phyloP scores from a whole-genome alignment of 1,140 invertebrate species.

The Chrysopa pallens region DNA sequence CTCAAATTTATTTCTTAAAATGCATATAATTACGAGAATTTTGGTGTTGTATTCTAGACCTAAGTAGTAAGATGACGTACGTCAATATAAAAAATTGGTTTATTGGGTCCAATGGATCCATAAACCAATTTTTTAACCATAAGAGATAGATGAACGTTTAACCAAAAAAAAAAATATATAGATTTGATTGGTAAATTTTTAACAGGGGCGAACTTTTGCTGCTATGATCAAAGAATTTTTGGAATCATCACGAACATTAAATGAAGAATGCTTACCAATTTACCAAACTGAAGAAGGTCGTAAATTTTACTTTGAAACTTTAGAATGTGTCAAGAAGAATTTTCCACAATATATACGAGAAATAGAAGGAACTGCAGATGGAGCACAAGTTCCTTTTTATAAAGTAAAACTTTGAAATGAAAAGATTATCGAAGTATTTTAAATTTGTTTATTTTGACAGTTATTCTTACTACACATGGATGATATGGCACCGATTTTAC shows the following conservation, averaged over 20 bases:
- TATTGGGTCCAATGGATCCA: no score
- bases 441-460: constrained; percentile 28
- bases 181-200: no score
- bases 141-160: no score
- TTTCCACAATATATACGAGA: constrained; percentile 70
- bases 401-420: constrained; percentile 31
- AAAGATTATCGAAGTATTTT: no score
- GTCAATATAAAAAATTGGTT: no score
- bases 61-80: no score
- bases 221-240: constrained; percentile 54
- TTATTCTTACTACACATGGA: constrained; percentile 70
- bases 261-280: constrained; percentile 45
- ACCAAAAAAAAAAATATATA: no score
- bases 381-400: constrained; percentile 61
- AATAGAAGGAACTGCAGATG: constrained; percentile 67
- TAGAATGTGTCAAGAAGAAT: constrained; percentile 40
- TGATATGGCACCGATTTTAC: constrained; percentile 44
- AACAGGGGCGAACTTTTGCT: constrained; percentile 62
- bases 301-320: constrained; percentile 52
- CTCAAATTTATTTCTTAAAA: no score
- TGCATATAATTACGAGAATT: no score
- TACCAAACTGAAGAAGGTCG: constrained; percentile 49
- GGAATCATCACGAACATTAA: constrained; percentile 36
- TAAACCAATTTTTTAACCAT: no score
- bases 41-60: no score